phyloP scores from a whole-genome alignment of 1,140 invertebrate species.

The Atta colombica region DNA sequence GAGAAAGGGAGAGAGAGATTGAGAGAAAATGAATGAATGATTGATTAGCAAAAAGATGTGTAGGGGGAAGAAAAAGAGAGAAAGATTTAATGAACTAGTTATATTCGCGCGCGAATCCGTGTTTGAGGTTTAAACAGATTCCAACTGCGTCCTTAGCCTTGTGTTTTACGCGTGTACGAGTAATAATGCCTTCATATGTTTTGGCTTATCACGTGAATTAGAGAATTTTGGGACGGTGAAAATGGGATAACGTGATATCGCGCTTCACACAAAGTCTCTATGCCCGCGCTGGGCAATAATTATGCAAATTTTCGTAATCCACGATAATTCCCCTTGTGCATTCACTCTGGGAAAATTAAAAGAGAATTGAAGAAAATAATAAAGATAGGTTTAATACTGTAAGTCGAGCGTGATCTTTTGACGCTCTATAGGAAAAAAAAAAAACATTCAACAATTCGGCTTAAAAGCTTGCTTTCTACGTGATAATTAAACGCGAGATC shows the following conservation, averaged over 20 bases:
- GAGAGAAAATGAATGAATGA: conserved; percentile 11
- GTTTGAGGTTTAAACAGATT: conserved; percentile 58
- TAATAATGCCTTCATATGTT: conserved; percentile 85
- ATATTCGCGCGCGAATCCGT: conserved; percentile 58
- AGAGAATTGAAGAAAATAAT: background rate
- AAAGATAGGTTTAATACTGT: conserved; percentile 31
- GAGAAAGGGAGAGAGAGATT: background rate
- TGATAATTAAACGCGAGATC: conserved; percentile 36
- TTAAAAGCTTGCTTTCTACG: conserved; percentile 49
- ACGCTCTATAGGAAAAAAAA: conserved; percentile 31
- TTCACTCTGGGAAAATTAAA: conserved; percentile 4
- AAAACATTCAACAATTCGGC: conserved; percentile 20
- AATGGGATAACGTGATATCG: conserved; percentile 51
- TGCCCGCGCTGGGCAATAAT: conserved; percentile 17
- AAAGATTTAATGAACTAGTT: conserved; percentile 29
- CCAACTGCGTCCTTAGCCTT: conserved; percentile 65
- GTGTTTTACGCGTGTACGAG: conserved; percentile 71
- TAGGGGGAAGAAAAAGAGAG: background rate
- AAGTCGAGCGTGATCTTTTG: conserved; percentile 28
- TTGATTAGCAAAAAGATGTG: conserved; percentile 9
- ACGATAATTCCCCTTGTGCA: background rate
- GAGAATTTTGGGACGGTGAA: conserved; percentile 64
- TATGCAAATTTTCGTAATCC: conserved; percentile 18
- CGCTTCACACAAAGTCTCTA: conserved; percentile 25
- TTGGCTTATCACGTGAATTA: conserved; percentile 82